Percentiles rank a stretch among this genome's conserved stretches.
These are phyloP conservation scores for Mamestra brassicae DNA, from an alignment of 2,888 invertebrate species.

Conservation along the genomic window DNA sequence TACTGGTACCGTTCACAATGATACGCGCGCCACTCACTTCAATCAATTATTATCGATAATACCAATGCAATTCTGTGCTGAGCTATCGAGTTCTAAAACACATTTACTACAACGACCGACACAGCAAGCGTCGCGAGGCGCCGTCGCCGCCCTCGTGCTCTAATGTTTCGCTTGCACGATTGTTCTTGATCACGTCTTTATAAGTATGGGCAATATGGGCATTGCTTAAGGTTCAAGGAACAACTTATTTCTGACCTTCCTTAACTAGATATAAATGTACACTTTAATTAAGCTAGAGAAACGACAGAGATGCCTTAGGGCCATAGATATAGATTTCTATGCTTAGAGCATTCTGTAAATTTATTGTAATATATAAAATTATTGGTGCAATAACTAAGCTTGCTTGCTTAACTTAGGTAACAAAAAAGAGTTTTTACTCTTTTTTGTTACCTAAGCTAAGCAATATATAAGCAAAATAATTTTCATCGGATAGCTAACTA, in stretches of 20 bases:
- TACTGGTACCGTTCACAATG: conserved; percentile 82
- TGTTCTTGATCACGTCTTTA: conserved; percentile 57
- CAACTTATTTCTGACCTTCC: conserved; percentile 24
- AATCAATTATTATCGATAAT: conserved; percentile 81
- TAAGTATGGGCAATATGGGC: conserved; percentile 45
- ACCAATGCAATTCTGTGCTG: conserved; percentile 76
- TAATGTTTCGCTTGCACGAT: conserved; percentile 27
- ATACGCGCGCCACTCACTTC: conserved; percentile 75
- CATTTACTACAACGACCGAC: conserved; percentile 46
- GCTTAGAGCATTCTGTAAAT: neutral
- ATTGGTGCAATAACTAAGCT: no score
- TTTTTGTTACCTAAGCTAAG: no score
- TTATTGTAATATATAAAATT: neutral
- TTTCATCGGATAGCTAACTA: neutral
- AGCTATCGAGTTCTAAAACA: conserved; percentile 68
- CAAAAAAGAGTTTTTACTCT: no score
- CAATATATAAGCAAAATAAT: no score
- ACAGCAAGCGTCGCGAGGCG: conserved; percentile 19
- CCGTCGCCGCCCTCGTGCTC: conserved; percentile 5
- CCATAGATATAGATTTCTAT: no score
- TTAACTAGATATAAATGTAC: conserved; percentile 4
- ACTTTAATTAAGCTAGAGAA: conserved; percentile 15
- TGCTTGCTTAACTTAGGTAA: no score
- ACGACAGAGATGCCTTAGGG: neutral
- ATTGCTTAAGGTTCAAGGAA: conserved; percentile 56